Conservation (phyloP, 2,113 vertebrate species). For the Cottus gobio region DNA sequence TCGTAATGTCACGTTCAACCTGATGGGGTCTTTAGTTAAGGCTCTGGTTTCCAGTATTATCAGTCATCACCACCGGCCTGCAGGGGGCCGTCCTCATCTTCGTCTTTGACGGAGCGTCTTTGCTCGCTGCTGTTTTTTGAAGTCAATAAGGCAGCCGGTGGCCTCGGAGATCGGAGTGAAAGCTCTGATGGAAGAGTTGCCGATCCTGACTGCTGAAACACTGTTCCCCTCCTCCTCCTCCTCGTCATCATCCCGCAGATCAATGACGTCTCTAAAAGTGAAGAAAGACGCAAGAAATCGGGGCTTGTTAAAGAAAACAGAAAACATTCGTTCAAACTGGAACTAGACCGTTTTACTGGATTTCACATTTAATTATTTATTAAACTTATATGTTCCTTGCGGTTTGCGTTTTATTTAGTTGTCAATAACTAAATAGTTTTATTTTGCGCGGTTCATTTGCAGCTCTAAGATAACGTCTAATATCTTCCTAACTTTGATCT, state of each 20-base stretch:
- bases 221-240: background rate
- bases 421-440: background rate
- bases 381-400: background rate
- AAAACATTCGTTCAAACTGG: background rate
- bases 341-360: background rate
- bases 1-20: background rate
- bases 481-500: background rate
- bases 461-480: too few species aligned
- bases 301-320: background rate
- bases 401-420: background rate
- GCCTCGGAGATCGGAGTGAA: constrained; percentile 86
- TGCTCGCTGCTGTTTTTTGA: constrained; percentile 68
- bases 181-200: constrained; percentile 83
- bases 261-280: constrained; percentile 62
- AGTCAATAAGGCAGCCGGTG: constrained; percentile 84
- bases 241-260: constrained; percentile 55
- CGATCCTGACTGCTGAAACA: constrained; percentile 40
- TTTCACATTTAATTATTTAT: background rate
- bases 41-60: constrained; percentile 21
- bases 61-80: background rate
- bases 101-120: constrained; percentile 64
- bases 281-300: background rate
- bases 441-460: background rate
- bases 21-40: constrained; percentile 23
- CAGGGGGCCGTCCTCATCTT: constrained; percentile 37